Conservation (phyloP, 2,888 invertebrate genomes). For the Venusia cambrica region DNA sequence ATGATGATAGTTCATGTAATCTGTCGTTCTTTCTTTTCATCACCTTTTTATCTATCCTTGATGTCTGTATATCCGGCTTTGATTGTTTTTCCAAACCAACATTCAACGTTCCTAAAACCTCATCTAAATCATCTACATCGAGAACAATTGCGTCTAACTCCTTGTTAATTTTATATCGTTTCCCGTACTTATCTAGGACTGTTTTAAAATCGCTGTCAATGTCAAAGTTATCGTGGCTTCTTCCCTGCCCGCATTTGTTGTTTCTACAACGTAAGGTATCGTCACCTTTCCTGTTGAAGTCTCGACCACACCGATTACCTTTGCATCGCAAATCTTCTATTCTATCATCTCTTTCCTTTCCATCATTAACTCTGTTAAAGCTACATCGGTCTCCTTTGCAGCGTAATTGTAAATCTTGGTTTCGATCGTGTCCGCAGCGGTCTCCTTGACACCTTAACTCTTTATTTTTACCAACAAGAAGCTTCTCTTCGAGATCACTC, state of each 20-base stretch:
- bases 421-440: conserved; percentile 1
- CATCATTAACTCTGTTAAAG: conserved; percentile 3
- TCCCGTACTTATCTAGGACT: conserved; percentile 22
- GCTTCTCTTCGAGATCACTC: no score
- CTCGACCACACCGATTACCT: conserved; percentile 4
- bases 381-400: conserved; percentile 9
- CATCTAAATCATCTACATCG: conserved; percentile 32
- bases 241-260: conserved; percentile 1
- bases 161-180: conserved; percentile 36
- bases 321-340: conserved; percentile 11
- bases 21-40: conserved; percentile 1
- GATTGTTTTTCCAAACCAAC: background rate
- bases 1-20: no score
- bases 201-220: conserved; percentile 8
- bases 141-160: conserved; percentile 46
- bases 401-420: background rate
- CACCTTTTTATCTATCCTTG: background rate
- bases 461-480: no score
- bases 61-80: no score
- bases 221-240: conserved; percentile 7
- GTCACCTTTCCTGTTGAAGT: conserved; percentile 1
- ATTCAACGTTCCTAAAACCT: conserved; percentile 17
- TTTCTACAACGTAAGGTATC: conserved; percentile 12
- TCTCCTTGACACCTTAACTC: no score
- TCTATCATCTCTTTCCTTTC: conserved; percentile 2